Evolutionary conservation across 2,888 invertebrate genomes (phyloP), one percentile per base, ranked within the genome.

Genomic region (Plebejus melissa): DNA sequence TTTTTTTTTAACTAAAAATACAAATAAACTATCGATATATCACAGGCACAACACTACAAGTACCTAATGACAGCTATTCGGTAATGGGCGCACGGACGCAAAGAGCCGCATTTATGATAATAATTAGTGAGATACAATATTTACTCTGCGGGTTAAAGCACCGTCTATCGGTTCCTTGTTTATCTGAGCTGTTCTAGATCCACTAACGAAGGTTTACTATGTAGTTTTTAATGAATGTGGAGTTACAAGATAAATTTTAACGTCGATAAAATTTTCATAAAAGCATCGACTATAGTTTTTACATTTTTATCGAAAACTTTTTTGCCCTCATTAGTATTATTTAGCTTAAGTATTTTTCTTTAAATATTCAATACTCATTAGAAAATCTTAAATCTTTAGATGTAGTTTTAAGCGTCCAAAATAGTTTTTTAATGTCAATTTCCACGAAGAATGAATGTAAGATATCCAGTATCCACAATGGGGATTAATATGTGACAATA

Each of bases 121-220:
- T 91, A 91, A 91, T 91, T 90, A 91, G 89, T 88, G 83, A 85
- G 86, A 86, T 88, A 85, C 87, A 88, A 88, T 91, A 91, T 91
- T 91, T 90, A 90, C 90, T 87, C 84, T 84, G 86, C 84, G 85
- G 83, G 83, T 87, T 87, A 84, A 83, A 80, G 82, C 87, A 84
- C 87, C 87, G 82, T 89, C 90, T 87, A 90, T 90, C 89, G 87
- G 82, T 78, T 78, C 77, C 84, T 86, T 87, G 86, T 90, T 89
- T 91, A 89, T 89, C 90, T 83, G 84, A 88, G 86, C 86, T 86
- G 86, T 88, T 83, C 81, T 84, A 81, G 87, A 83, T 86, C 32
- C 28, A 11, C 65, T 28, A 28, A 60, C 65, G 32, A 65, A 60
- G 65, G 32, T 65, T 32, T 16, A 36, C 65, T 9, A 65, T 65